Conservation (phyloP, 2,888 invertebrate genomes). For the Marasmarcha lunaedactyla region DNA sequence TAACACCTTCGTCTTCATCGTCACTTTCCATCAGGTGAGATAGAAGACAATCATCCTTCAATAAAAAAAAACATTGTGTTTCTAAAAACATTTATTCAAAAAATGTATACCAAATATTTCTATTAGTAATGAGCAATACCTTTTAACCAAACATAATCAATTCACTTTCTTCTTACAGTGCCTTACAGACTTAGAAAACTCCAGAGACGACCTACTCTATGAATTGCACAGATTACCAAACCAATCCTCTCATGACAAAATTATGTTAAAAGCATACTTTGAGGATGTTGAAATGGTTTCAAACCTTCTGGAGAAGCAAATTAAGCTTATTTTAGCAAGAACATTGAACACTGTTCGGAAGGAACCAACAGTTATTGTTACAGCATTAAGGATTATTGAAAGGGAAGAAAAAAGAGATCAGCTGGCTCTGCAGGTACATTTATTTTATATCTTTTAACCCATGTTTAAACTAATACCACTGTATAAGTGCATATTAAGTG, state of each 20-base stretch:
- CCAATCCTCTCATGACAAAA: slow-evolving; percentile 89
- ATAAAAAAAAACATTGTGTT: no score
- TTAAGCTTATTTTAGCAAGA: slow-evolving; percentile 88
- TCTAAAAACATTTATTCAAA: no score
- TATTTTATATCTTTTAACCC: background rate
- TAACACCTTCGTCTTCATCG: no score
- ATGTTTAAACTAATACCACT: background rate
- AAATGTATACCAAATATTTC: no score
- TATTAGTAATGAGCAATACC: no score
- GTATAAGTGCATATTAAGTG: background rate
- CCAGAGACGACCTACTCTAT: slow-evolving; percentile 93
- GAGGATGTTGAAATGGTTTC: slow-evolving; percentile 94
- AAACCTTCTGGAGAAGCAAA: slow-evolving; percentile 88
- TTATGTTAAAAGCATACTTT: slow-evolving; percentile 95
- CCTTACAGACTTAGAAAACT: slow-evolving; percentile 94
- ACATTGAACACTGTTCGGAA: slow-evolving; percentile 95
- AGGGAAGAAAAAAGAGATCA: slow-evolving; percentile 95
- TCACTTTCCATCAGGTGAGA: no score
- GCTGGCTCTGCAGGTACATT: slow-evolving; percentile 77
- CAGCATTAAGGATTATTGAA: slow-evolving; percentile 95
- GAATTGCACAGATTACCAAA: slow-evolving; percentile 95
- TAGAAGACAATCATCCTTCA: no score
- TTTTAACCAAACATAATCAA: no score
- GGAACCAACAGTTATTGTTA: slow-evolving; percentile 95
- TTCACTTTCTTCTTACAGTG: slow-evolving; percentile 71